Conservation (phyloP, 2,113 vertebrate genomes). For the Gobius niger region DNA sequence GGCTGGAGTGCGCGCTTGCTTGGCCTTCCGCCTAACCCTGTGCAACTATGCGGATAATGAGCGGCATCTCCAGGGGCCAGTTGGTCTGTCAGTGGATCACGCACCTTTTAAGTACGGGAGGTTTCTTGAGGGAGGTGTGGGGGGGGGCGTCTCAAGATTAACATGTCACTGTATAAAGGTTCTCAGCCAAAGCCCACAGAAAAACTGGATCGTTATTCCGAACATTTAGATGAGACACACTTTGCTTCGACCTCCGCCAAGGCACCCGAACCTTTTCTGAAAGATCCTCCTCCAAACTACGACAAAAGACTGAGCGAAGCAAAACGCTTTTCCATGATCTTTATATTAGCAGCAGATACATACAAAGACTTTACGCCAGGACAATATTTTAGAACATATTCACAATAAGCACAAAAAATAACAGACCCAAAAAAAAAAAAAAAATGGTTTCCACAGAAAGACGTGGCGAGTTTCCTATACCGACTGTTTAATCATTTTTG, state of each 20-base stretch:
- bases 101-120: background rate
- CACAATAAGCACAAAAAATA: constrained; percentile 45
- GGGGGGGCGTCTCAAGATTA: background rate
- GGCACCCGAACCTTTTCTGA: background rate
- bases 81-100: background rate
- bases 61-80: constrained; percentile 8
- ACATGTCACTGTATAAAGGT: background rate
- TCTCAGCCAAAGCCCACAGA: background rate
- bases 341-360: constrained; percentile 42
- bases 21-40: constrained; percentile 3
- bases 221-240: background rate
- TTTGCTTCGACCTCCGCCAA: background rate
- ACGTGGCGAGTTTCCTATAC: background rate
- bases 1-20: background rate
- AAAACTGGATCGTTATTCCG: background rate
- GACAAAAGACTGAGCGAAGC: no score
- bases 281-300: no score
- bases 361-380: constrained; percentile 44
- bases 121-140: background rate
- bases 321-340: background rate
- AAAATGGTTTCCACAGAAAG: background rate
- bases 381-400: constrained; percentile 67
- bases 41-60: background rate
- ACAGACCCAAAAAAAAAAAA: no score
- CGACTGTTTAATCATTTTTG: no score